A percentile compares a stretch with the other conserved stretches of the same genome.
These are phyloP conservation scores for Alcis repandata DNA, from an alignment of 2,888 invertebrate species.

Conservation along the genomic window DNA sequence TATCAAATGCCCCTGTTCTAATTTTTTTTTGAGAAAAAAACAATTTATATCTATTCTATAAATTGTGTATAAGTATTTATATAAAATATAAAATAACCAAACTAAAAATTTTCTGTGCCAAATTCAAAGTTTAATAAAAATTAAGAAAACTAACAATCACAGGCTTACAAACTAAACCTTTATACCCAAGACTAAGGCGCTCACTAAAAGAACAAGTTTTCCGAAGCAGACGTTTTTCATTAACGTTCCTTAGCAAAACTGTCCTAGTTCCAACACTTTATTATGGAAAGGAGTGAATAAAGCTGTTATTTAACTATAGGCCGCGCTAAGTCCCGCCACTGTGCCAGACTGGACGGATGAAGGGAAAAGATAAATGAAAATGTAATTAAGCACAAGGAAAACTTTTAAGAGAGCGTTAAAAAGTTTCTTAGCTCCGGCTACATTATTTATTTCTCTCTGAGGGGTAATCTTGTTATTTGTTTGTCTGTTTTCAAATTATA, in stretches of 20 bases:
- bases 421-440: conserved; percentile 71
- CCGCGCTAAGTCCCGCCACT: conserved; percentile 53
- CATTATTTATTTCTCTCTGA: conserved; percentile 75
- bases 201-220: not conserved
- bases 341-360: conserved; percentile 58
- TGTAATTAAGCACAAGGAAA: conserved; percentile 80
- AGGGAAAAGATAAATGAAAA: conserved; percentile 82
- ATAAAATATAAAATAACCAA: too few species aligned
- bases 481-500: conserved; percentile 56
- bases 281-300: conserved; percentile 36
- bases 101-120: too few species aligned
- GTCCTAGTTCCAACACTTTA: conserved; percentile 27
- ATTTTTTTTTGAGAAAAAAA: too few species aligned
- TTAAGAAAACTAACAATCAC: too few species aligned
- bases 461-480: conserved; percentile 73
- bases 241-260: conserved; percentile 20
- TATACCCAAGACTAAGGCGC: too few species aligned
- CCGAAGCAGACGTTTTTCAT: conserved; percentile 17
- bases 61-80: too few species aligned
- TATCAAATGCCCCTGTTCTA: too few species aligned
- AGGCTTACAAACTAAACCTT: too few species aligned
- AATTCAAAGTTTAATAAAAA: too few species aligned
- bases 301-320: conserved; percentile 55
- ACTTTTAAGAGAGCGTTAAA: conserved; percentile 77
- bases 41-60: too few species aligned